Evolutionary conservation across 2,797 vertebrate genomes (phyloP), one percentile per base, ranked within the genome.

Genomic region (Tokudaia muenninki): DNA sequence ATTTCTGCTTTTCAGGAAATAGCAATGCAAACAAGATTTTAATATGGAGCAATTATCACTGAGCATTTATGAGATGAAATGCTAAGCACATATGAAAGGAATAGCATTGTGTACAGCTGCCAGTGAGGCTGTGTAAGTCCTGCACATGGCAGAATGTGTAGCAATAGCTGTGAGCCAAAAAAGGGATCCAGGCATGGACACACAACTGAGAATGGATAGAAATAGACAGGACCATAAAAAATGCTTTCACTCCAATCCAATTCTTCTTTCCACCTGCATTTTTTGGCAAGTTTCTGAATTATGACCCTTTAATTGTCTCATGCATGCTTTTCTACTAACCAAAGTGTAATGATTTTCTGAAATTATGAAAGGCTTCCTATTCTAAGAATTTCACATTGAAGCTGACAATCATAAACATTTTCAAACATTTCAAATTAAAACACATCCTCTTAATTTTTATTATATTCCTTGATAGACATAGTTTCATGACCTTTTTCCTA

Each of bases 361-460:
- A 94, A 92, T 47, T 52, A 7, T 59, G 9, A 67, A 89, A 86
- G 34, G 0, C 41, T 78, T 88, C n/a, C 5, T 47, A 1, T 50
- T 61, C 17, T 77, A 65, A 16, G 10, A 50, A 67, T 55, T 94
- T n/a, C 57, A 83, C 26, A 59, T 4, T 44, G 34, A 86, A 96
- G 31, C 13, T 72, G n/a, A 78, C 41, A 75, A 44, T 70, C n/a
- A 74, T 21, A 91, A 9, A 82, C 14, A 72, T 84, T 90, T 84
- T 55, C 24, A 13, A 87, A 63, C 12, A 24, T 93, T 96, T 87
- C 26, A 67, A 26, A 91, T 34, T 47, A 96, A 72, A 87, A 41
- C 1, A 34, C 37, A 52, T 92, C 7, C n/a, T 13, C 2, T 81
- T 50, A 90, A 70, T 80, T 9, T 75, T 61, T 22, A 52, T 6